Base-by-base conservation (phyloP, 2,888 invertebrate species). In the Tromatobia lineatoria region DNA sequence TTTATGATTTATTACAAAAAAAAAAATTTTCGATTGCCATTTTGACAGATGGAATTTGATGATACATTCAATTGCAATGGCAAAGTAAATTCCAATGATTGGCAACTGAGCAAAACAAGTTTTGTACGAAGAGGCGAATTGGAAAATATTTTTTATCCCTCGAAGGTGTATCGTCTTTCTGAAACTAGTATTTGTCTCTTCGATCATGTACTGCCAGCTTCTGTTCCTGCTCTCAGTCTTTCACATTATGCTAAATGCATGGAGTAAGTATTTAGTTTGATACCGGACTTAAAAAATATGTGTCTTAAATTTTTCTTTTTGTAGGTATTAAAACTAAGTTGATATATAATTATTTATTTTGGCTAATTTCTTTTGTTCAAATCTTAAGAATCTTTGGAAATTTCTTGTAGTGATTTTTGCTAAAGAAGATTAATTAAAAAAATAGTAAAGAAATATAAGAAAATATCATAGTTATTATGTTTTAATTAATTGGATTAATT, bases 1-100 rank as follows among this genome's bases (percentile, higher is more conserved):
- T 59, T 25, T 10, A 59, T 15, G 25, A 29, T 15, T 15, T 10
- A 4, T 2, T n/a, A n/a, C n/a, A n/a, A n/a, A n/a, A n/a, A 15
- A 59, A 29, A 59, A 29, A 29, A 15, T 0, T 18, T 10, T 59
- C 6, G 7, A 52, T 61, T 52, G 47, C 69, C 38, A 2, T 1
- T 81, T 85, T 54, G 42, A 57, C 57, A 88, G 73, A 92, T 91
- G 91, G 86, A 89, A 82, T 70, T 86, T 11, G 77, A 83, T 54
- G 85, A 79, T 34, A 90, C 86, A 7, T 92, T 91, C 47, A 87
- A 90, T 85, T 93, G 93, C 71, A 89, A 82, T 69, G 93, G 93
- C 67, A 93, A 91, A 86, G 91, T 93, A 11, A 92, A 92, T 79
- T 75, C 83, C 1, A 89, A 91, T 34, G 92, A 93, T 84, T 92